A percentile compares a stretch with the other conserved stretches of the same genome.
phyloP scores from a whole-genome alignment of 2,888 invertebrate genomes.

The Leptopilina drosophilae region DNA sequence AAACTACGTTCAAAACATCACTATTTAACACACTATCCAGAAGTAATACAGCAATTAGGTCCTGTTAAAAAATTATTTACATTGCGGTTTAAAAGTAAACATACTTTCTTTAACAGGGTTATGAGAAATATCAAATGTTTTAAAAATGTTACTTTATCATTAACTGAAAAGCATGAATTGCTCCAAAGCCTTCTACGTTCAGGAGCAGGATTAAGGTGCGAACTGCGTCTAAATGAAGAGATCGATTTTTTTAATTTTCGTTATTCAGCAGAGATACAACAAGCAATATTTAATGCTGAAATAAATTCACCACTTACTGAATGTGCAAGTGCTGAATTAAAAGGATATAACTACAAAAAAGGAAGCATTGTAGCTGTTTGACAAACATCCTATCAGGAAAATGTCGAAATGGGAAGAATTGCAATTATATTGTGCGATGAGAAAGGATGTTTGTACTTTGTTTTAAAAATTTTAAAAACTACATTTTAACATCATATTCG shows the following conservation, averaged over 20 bases:
- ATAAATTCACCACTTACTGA: neutral
- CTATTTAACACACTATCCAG: slow-evolving; percentile 53
- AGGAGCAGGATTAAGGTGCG: slow-evolving; percentile 16
- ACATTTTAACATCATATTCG: neutral
- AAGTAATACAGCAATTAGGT: slow-evolving; percentile 52
- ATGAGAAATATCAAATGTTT: slow-evolving; percentile 50
- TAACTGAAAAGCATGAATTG: slow-evolving; percentile 49
- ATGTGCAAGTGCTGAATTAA: neutral
- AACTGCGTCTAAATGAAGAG: neutral
- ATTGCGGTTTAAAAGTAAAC: slow-evolving; percentile 61
- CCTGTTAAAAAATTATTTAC: slow-evolving; percentile 57
- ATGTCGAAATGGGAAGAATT: slow-evolving; percentile 31
- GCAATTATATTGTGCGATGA: slow-evolving; percentile 17
- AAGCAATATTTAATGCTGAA: neutral
- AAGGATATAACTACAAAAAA: neutral
- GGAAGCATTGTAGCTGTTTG: neutral
- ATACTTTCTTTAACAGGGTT: slow-evolving; percentile 59
- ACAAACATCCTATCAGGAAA: slow-evolving; percentile 13
- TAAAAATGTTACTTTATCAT: slow-evolving; percentile 48
- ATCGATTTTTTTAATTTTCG: neutral
- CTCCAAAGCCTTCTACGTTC: slow-evolving; percentile 37
- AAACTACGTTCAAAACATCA: slow-evolving; percentile 57
- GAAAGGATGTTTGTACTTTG: neutral
- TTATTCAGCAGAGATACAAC: neutral
- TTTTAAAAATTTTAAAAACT: slow-evolving; percentile 6